Base-by-base conservation (phyloP, 1,140 invertebrate genomes). In the Tribolium madens region DNA sequence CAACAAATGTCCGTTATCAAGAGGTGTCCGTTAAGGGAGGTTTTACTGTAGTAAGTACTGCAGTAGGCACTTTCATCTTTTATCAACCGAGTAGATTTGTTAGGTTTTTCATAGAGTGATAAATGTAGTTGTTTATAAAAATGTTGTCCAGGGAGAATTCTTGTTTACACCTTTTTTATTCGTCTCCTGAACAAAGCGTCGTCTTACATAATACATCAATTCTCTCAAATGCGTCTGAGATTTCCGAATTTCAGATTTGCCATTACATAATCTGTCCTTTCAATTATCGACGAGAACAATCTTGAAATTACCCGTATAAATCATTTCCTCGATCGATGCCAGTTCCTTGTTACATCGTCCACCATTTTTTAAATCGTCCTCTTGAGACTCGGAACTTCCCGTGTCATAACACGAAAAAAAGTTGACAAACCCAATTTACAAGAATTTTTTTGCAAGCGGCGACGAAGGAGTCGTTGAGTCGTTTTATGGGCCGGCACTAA, bases 351-450 rank as follows among this genome's bases (percentile, higher is more conserved):
- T 57, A 75, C 75, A 76, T 76, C 74, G 53, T 57, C 60, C 53
- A 68, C 26, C 75, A 57, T 71, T 76, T 57, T 26, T 72, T 72
- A 36, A 76, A 71, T 76, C 50, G 64, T 70, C 9, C 68, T 60
- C 18, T 13, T 9, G 75, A 42, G 75, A 76, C 12, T 57, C 48
- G 14, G 70, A 76, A 71, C 48, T 76, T 71, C 31, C 36, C 31
- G 50, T 53, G 72, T 60, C 53, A 60, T 53, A 74, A 60, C 75
- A 76, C 70, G 18, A 12, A 26, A 72, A 76, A 76, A 71, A 76
- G 33, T 31, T 71, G 64, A 71, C 46, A 71, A 76, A 76, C 10
- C 64, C 68, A 76, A 76, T 76, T 76, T 76, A 76, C 52, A 69
- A 18, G 36, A 71, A 26, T 76, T 75, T 75, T 75, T 57, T 42